Evolutionary conservation across 2,113 vertebrate genomes (phyloP).

Genomic region (Daboia siamensis): DNA sequence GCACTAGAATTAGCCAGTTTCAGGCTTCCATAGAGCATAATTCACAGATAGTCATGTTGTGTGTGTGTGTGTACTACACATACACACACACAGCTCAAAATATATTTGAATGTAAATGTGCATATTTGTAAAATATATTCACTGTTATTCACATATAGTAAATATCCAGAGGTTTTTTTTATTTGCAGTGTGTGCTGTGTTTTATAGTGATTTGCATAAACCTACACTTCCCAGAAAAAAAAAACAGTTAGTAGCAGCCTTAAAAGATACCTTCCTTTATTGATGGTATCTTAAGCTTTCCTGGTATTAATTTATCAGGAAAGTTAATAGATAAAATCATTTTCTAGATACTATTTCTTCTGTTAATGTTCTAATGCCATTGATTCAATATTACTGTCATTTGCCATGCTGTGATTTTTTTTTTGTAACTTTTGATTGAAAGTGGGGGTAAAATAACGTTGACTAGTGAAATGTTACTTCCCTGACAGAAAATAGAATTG

Average conservation of each 20-base stretch:
- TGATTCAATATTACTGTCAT: background rate
- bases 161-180: background rate
- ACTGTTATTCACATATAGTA: background rate
- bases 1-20: background rate
- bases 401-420: background rate
- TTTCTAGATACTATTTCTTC: background rate
- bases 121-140: background rate
- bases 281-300: background rate
- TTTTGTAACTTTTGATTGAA: background rate
- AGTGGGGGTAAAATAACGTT: background rate
- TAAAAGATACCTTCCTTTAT: background rate
- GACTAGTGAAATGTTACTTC: background rate
- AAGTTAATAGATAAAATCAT: background rate
- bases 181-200: background rate
- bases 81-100: background rate
- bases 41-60: background rate
- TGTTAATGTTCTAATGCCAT: background rate
- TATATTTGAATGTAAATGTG: background rate
- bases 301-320: background rate
- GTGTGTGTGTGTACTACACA: no score
- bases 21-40: background rate
- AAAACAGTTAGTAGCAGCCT: background rate
- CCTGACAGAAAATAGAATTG: background rate
- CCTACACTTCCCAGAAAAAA: background rate
- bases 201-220: background rate